Evolutionary conservation across 2,888 invertebrate genomes (phyloP).

Genomic region (Chaetoderma sp.): DNA sequence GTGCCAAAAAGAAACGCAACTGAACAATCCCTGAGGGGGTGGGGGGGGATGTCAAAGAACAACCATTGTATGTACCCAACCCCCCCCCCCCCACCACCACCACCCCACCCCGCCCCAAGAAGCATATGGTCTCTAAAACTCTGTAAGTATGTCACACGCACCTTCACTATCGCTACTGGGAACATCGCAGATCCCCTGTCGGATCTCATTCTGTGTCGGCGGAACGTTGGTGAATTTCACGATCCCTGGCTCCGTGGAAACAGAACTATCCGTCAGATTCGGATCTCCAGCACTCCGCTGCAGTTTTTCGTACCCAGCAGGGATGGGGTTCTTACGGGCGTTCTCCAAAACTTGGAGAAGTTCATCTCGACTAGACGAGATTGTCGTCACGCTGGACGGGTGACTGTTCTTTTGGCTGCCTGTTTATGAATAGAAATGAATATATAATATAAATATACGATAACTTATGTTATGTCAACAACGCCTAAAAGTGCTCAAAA

Average conservation of each 20-base stretch:
- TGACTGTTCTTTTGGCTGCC: conserved; percentile 58
- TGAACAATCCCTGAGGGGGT: too few species aligned
- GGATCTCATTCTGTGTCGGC: conserved; percentile 60
- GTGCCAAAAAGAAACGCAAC: too few species aligned
- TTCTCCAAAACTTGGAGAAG: conserved; percentile 61
- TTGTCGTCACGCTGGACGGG: conserved; percentile 63
- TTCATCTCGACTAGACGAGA: conserved; percentile 63
- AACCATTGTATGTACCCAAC: too few species aligned
- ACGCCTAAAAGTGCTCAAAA: too few species aligned
- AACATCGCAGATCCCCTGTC: conserved; percentile 63
- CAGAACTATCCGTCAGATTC: conserved; percentile 61
- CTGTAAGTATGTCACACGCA: conserved; percentile 26
- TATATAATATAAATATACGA: not conserved
- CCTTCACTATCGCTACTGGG: conserved; percentile 57
- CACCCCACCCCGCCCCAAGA: too few species aligned
- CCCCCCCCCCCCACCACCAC: too few species aligned
- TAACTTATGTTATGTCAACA: too few species aligned
- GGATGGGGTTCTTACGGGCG: conserved; percentile 37
- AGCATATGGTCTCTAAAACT: not conserved
- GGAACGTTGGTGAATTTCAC: conserved; percentile 63
- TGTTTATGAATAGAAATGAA: conserved; percentile 26
- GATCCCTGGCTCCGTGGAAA: conserved; percentile 63
- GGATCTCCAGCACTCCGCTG: conserved; percentile 45
- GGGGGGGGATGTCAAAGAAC: too few species aligned
- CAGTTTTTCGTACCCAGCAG: conserved; percentile 55